phyloP scores from a whole-genome alignment of 92 coral and sea anemone species.

The Palythoa grandiflora region DNA sequence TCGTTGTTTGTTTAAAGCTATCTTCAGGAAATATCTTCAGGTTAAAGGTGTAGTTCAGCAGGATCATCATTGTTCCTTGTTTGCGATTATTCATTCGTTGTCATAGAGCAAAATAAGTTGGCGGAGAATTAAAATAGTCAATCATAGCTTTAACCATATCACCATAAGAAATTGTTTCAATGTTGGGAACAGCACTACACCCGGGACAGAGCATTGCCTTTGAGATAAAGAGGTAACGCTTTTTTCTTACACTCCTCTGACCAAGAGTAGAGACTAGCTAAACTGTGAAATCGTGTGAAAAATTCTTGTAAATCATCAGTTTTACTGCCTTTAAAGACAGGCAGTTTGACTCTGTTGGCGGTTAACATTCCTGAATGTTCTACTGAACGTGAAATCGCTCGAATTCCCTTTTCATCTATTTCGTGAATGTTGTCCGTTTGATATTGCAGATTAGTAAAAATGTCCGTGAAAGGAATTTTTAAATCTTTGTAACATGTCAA shows the following conservation, averaged over 20 bases:
- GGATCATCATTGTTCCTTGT: constrained; percentile 4
- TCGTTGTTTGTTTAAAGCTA: constrained; percentile 24
- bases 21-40: constrained; percentile 12
- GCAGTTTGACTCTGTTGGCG: constrained; percentile 14
- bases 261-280: constrained; percentile 31
- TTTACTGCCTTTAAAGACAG: constrained; percentile 42
- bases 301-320: constrained; percentile 50
- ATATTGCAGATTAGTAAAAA: neutral
- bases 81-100: constrained; percentile 46
- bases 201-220: constrained; percentile 52
- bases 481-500: neutral
- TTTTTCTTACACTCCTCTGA: constrained; percentile 29
- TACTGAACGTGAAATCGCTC: constrained; percentile 13
- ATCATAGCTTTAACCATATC: constrained; percentile 35
- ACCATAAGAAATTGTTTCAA: neutral
- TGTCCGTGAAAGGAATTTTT: neutral
- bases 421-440: constrained; percentile 18
- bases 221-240: constrained; percentile 54
- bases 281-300: constrained; percentile 30
- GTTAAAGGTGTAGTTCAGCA: too few species aligned
- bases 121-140: constrained; percentile 45
- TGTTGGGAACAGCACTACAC: constrained; percentile 49
- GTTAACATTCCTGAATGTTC: constrained; percentile 15
- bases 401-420: constrained; percentile 4
- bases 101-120: constrained; percentile 44